Evolutionary conservation across 2,888 invertebrate species (phyloP).

Genomic region (Ryuthela nishihirai): DNA sequence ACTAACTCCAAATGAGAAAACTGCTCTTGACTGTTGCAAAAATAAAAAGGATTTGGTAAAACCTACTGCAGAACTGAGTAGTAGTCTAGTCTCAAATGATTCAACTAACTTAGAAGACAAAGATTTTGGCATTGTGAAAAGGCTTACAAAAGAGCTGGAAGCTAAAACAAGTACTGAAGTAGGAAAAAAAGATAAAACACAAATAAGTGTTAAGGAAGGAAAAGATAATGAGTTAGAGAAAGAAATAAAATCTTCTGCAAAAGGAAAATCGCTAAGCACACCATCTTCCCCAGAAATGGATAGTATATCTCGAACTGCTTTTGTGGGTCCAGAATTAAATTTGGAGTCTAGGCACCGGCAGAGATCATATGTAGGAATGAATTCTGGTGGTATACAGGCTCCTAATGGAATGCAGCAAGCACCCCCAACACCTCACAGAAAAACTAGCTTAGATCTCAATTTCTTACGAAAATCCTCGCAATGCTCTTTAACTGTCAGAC

Average conservation of each 20-base stretch:
- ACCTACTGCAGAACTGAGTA: slow-evolving; percentile 34
- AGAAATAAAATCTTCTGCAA: neutral
- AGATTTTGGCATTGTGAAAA: slow-evolving; percentile 71
- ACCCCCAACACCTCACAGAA: slow-evolving; percentile 49
- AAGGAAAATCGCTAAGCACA: neutral
- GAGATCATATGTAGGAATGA: too few species aligned
- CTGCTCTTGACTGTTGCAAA: slow-evolving; percentile 20
- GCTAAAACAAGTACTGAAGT: slow-evolving; percentile 57
- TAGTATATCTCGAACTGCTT: slow-evolving; percentile 4
- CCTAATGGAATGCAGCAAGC: slow-evolving; percentile 38
- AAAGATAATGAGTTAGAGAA: neutral
- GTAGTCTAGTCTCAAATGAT: slow-evolving; percentile 31
- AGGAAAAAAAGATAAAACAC: slow-evolving; percentile 2
- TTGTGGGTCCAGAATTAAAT: slow-evolving; percentile 10
- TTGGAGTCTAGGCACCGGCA: slow-evolving; percentile 45
- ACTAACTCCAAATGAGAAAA: slow-evolving; percentile 5
- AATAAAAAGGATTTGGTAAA: slow-evolving; percentile 36
- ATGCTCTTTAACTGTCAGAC: slow-evolving; percentile 22
- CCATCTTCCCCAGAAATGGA: slow-evolving; percentile 9
- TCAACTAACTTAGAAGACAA: slow-evolving; percentile 33
- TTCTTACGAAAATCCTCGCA: slow-evolving; percentile 11
- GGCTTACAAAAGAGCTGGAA: slow-evolving; percentile 83
- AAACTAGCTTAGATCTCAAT: slow-evolving; percentile 48
- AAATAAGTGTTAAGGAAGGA: neutral
- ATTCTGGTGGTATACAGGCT: too few species aligned